Evolutionary conservation across 2,797 vertebrate genomes (phyloP), one percentile per base, ranked within the genome.

Genomic region (Hypotaenidia okinawae): DNA sequence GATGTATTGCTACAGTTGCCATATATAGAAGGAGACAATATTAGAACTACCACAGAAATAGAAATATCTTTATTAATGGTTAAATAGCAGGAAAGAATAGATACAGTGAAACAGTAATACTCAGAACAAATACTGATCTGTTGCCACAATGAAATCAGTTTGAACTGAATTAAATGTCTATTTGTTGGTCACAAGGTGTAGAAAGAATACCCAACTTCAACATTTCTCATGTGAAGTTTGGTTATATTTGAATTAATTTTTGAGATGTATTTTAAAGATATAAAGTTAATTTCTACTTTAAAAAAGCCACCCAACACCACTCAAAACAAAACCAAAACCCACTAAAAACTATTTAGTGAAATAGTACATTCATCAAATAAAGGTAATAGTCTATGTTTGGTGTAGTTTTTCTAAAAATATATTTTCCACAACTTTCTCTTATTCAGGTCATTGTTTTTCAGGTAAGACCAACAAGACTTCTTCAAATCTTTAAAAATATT

Each of bases 181-280:
- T 54, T 91, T 74, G 68, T 68, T 35, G 64, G 83, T 90, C 66
- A 12, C 27, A 72, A 95, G 32, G 72, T 64, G 39, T 28, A 61
- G 13, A 32, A 80, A 47, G 62, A 84, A 89, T 58, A 87, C 16
- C 13, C 22, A 67, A 72, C 49, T 90, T 91, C 76, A 75, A 45
- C 43, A 90, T 49, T 69, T 91, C 37, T 94, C 27, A 89, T 16
- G 33, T 78, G 52, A 93, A 41, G n/a, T 94, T 84, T 37, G 58
- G 24, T 94, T 94, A 94, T 77, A 67, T 17, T 86, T 72, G 32
- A 95, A 94, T 96, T 94, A 91, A 30, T 92, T 85, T 94, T 84
- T 92, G 72, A 89, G 66, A 82, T 79, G 94, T 75, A 54, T 94
- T 95, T 91, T 88, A 63, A 92, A 54, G 70, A 23, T 30, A 68